These are phyloP conservation scores for Riptortus pedestris DNA, from an alignment of 1,140 invertebrate species.

Conservation along the genomic window DNA sequence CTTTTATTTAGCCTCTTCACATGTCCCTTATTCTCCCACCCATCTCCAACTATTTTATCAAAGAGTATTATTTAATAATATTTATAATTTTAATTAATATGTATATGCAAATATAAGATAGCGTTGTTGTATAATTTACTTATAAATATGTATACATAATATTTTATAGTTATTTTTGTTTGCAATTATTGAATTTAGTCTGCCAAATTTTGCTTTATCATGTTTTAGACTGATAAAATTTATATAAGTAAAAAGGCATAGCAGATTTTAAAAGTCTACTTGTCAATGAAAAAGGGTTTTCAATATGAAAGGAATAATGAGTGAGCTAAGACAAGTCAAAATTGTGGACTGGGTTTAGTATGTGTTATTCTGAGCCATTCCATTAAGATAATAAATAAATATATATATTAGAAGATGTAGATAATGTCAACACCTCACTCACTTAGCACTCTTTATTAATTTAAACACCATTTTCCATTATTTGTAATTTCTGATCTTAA, in stretches of 20 bases:
- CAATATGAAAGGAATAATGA: too few relatives aligned
- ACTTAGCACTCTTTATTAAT: background rate
- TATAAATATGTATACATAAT: slow-evolving; percentile 8
- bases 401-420: too few relatives aligned
- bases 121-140: slow-evolving; percentile 1
- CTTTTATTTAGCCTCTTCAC: background rate
- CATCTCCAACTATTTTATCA: background rate
- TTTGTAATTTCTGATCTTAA: background rate
- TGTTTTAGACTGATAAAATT: too few relatives aligned
- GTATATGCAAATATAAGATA: background rate
- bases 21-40: background rate
- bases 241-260: too few relatives aligned
- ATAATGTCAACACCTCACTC: background rate
- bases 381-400: background rate
- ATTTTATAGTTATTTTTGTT: slow-evolving; percentile 10
- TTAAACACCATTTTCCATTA: background rate
- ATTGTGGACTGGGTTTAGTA: too few relatives aligned
- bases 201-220: too few relatives aligned
- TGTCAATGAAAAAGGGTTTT: too few relatives aligned
- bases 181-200: background rate
- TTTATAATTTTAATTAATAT: background rate
- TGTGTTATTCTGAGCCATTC: background rate
- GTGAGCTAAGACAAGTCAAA: too few relatives aligned
- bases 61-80: slow-evolving; percentile 7
- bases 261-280: too few relatives aligned